Conservation (phyloP, 1,140 invertebrate species). For the Heliothis virescens region DNA sequence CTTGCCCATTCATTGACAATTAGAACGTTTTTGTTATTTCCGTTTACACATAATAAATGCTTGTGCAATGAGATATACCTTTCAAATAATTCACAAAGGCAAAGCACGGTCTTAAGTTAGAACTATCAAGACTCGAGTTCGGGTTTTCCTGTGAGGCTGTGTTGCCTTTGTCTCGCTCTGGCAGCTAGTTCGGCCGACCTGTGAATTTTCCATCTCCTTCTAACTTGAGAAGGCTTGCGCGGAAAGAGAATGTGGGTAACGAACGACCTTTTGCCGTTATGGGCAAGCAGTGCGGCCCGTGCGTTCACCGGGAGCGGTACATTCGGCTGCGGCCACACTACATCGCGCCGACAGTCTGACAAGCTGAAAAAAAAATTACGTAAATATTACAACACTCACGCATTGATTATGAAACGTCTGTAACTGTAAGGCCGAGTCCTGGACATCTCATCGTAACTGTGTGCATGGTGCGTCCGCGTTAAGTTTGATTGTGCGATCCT, state of each 20-base stretch:
- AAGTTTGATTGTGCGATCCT: slow-evolving; percentile 76
- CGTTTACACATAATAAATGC: slow-evolving; percentile 71
- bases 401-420: slow-evolving; percentile 79
- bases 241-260: slow-evolving; percentile 86
- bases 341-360: slow-evolving; percentile 74
- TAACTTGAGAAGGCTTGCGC: slow-evolving; percentile 83
- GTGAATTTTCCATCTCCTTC: slow-evolving; percentile 66
- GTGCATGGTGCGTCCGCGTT: slow-evolving; percentile 66
- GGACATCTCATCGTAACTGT: slow-evolving; percentile 53
- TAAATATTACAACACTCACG: slow-evolving; percentile 83
- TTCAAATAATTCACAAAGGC: slow-evolving; percentile 82
- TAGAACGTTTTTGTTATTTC: slow-evolving; percentile 75
- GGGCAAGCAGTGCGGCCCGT: slow-evolving; percentile 83
- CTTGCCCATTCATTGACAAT: slow-evolving; percentile 56
- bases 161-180: slow-evolving; percentile 64
- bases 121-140: slow-evolving; percentile 84
- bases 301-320: slow-evolving; percentile 77
- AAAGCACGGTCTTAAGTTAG: slow-evolving; percentile 81
- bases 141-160: slow-evolving; percentile 81
- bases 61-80: slow-evolving; percentile 79
- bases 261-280: slow-evolving; percentile 84
- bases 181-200: slow-evolving; percentile 50
- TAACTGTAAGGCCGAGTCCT: slow-evolving; percentile 61
- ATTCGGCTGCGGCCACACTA: slow-evolving; percentile 60
- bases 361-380: slow-evolving; percentile 83